phyloP scores from a whole-genome alignment of 2,888 invertebrate genomes.

The Drosophila parthenogenetica region DNA sequence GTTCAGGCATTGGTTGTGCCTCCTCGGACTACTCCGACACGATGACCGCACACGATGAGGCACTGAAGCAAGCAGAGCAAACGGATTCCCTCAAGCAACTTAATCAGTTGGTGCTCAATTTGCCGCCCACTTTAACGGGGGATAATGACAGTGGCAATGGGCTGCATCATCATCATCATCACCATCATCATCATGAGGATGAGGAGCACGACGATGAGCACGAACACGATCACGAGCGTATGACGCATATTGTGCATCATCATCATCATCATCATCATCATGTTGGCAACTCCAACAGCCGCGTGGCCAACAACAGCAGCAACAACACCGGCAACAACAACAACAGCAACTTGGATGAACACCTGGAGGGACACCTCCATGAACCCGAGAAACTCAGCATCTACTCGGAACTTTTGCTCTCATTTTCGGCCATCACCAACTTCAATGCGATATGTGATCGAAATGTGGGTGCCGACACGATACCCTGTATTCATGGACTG shows the following conservation, averaged over 20 bases:
- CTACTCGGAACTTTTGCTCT: constrained; percentile 88
- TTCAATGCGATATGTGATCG: constrained; percentile 92
- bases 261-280: constrained; percentile 35
- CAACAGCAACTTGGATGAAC: constrained; percentile 87
- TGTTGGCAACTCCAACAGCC: constrained; percentile 23
- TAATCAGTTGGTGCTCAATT: constrained; percentile 83
- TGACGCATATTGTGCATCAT: constrained; percentile 24
- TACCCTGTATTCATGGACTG: constrained; percentile 90
- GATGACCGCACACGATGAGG: constrained; percentile 77
- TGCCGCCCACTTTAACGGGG: constrained; percentile 83
- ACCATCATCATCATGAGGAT: constrained; percentile 43
- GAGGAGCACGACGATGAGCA: constrained; percentile 33
- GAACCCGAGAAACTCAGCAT: constrained; percentile 85
- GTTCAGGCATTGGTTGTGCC: constrained; percentile 85
- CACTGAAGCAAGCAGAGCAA: constrained; percentile 52
- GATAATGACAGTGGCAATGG: constrained; percentile 83
- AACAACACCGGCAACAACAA: constrained; percentile 80
- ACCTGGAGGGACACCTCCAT: constrained; percentile 86
- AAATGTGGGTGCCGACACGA: constrained; percentile 91
- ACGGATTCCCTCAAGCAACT: constrained; percentile 81
- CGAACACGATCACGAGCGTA: constrained; percentile 38
- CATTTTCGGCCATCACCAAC: constrained; percentile 92
- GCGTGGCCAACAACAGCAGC: constrained; percentile 22
- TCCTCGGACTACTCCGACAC: constrained; percentile 85
- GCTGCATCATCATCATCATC: constrained; percentile 56